Percentiles rank a stretch among this genome's conserved stretches.
Conservation (phyloP, 2,888 invertebrate species). For the Uloborus plumipes region DNA sequence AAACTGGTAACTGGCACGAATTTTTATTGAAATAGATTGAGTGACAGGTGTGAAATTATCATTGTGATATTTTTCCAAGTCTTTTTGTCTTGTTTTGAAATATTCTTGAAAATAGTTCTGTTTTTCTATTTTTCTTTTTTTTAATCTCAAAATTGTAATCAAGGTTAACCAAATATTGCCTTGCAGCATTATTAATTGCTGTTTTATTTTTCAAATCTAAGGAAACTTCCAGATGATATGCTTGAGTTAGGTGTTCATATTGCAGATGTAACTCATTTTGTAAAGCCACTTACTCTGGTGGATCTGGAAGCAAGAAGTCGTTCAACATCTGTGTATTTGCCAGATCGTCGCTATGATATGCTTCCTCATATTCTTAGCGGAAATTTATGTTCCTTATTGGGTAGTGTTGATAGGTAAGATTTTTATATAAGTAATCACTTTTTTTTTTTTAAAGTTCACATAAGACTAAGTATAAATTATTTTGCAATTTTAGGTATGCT, state of each 20-base stretch:
- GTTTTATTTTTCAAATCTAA: constrained; percentile 58
- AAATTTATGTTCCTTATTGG: constrained; percentile 70
- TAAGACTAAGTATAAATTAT: not conserved
- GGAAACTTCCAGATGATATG: constrained; percentile 68
- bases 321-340: constrained; percentile 74
- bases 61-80: too few species aligned
- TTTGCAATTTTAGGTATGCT: constrained; percentile 69
- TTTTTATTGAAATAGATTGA: too few species aligned
- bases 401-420: constrained; percentile 70
- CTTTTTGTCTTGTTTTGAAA: too few species aligned
- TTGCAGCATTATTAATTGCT: not conserved
- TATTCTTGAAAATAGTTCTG: not conserved
- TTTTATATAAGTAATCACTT: not conserved
- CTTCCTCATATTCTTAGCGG: constrained; percentile 70
- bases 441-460: not conserved
- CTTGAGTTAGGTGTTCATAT: constrained; percentile 74
- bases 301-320: constrained; percentile 72
- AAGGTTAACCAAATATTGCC: not conserved
- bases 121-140: not conserved
- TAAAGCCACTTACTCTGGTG: constrained; percentile 71
- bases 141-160: not conserved
- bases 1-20: too few species aligned
- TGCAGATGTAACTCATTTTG: constrained; percentile 74
- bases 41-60: too few species aligned
- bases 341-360: constrained; percentile 71